Evolutionary conservation across 2,113 vertebrate genomes (phyloP), one percentile per base, ranked within the genome.

Genomic region (Rattus norvegicus): DNA sequence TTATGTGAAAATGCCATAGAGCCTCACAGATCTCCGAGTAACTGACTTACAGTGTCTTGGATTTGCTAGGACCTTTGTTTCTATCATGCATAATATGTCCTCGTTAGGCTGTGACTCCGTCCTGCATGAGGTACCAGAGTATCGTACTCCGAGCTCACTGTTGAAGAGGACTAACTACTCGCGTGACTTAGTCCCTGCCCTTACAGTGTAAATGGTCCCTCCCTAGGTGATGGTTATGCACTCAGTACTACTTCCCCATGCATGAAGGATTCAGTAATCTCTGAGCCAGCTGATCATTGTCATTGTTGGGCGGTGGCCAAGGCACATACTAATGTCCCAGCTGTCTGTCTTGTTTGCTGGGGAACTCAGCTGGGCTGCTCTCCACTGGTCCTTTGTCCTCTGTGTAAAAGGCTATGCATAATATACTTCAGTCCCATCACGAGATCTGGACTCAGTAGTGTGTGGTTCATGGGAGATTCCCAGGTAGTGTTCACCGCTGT

Each of bases 1-100:
- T 97, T 97, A 69, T 96, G 52, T 93, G 93, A 94, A 26, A 76
- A 61, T 93, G 76, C 84, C 61, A 0, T 43, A 94, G 67, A 10
- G 39, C 81, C 95, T 97, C 93, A 63, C 92, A 96, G 80, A 93
- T 79, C 67, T 12, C 2, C 86, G 70, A 93, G 20, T 80, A 93
- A 90, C 93, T 75, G 84, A 17, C 69, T 26, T 80, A 54, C 20
- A 94, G 43, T 52, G 86, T 93, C 80, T 96, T 92, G 83, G 90
- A 54, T 93, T 90, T 93, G 77, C 93, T 91, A 63, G 69, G 75
- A 69, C 47, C 72, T 95, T 94, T 49, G 86, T 43, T 90, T 95
- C 96, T 86, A 43, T 84, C 59, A 26, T 33, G 36, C n/a, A 47
- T 76, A 43, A 59, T 56, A 52, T 33, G 84, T n/a, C 88, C 26